Evolutionary conservation across 2,113 vertebrate species (phyloP), one percentile per base, ranked within the genome.

Genomic region (rat (Rattus norvegicus)): DNA sequence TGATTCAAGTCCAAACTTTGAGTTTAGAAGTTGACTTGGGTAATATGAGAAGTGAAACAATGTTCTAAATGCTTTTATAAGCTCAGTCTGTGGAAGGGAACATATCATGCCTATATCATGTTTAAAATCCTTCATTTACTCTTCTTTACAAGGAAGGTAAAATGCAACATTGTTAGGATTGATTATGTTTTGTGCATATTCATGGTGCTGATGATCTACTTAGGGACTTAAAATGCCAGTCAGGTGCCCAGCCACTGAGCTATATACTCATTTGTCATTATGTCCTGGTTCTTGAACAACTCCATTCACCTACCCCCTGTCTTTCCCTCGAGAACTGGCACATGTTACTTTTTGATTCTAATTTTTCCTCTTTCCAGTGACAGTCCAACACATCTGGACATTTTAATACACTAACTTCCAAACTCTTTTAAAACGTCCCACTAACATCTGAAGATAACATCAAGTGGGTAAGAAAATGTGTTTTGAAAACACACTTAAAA

Each of bases 11-110:
- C 24, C 13, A 91, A 86, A 67, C 22, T 86, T 89, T 54, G 19
- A 88, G 56, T 39, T 87, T 93, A 83, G 11, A 17, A 93, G 87
- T 89, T 95, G 54, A 88, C 63, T 89, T n/a, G 2, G 5, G 26
- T 67, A 84, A 75, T 67, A 87, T 73, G 16, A 69, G 54, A 91
- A 88, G 63, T 22, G 33, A 92, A 47, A 5, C 2, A 26, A 56
- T 43, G 1, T 22, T 87, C 56, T 59, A 26, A 11, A 61, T 26
- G 75, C 5, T 54, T 28, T 61, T 22, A 52, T 36, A 91, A 85
- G 19, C 7, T 93, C 19, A 19, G 1, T 69, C 52, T 96, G 72
- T 85, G 22, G 17, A 92, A 16, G 75, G 72, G 47, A 88, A 43
- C 1, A 54, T 30, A 54, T 89, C 6, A 17, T 69, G 6, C 56